Base-by-base conservation (phyloP, 2,888 invertebrate genomes). In the Andrena chrysosceles region DNA sequence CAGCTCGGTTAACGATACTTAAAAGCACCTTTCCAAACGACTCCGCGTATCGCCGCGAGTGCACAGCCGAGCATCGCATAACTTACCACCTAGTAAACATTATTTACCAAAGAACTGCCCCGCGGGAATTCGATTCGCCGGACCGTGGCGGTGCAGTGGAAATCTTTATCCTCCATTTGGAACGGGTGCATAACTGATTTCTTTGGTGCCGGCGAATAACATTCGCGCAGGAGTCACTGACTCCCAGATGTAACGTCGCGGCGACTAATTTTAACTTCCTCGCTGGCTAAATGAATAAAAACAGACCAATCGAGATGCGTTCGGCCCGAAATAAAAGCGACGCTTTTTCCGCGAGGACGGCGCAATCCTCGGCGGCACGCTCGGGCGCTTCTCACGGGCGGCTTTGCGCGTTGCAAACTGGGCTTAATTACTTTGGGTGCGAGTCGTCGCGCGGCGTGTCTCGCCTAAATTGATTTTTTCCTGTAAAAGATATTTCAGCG, bases 231-330 rank as follows among this genome's bases (percentile, higher is more conserved):
- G 74, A 88, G 89, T 87, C 89, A 87, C 73, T 87, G 89, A 89
- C 89, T 86, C 86, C 76, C 73, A 81, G 83, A 81, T 84, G 86
- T 84, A 89, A 87, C 83, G 83, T 68, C 80, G 78, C 83, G 84
- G 64, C 81, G 86, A 87, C 87, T 89, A 89, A 89, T 88, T 89
- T 89, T 89, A 89, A 89, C 89, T 81, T 87, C 74, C 83, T 84
- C 78, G 48, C 70, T 59, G 76, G 78, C 60, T 78, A 83, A 85
- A 87, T 86, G 80, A 80, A 85, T 84, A 85, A 86, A 86, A 89
- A 87, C 86, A 87, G 76, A 82, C 67, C 76, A 75, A 85, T 85
- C 68, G 72, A 49, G 85, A 78, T 74, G 77, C 70, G 70, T 71
- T 77, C 71, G 23, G 60, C 23, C 70, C 67, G 73, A 84, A 87